Base-by-base conservation (phyloP, 2,113 vertebrate genomes). In the Semicossyphus pulcher region DNA sequence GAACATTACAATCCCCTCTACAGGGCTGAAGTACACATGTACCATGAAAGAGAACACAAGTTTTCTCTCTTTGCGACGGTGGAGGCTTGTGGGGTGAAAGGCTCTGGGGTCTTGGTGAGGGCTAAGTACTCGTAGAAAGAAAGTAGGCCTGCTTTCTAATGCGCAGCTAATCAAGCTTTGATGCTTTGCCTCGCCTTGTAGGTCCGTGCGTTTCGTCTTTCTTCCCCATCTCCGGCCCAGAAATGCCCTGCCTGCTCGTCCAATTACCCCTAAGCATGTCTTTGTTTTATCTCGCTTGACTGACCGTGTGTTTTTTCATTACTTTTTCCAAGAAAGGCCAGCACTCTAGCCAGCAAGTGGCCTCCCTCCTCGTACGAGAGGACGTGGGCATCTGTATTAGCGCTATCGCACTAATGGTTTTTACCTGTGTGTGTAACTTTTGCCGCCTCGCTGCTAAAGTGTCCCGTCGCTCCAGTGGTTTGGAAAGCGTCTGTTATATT, bases 401-500 rank as follows among this genome's bases (percentile, higher is more conserved):
- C 14, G 54, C 36, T 31, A 62, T 37, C 58, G 58, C 76, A 52
- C 85, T 85, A 85, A 90, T 90, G 86, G 64, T 71, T 88, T 89
- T 76, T 76, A 80, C 83, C 87, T 89, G 71, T 56, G 81, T 81
- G 78, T 74, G 66, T 71, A 80, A 85, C 78, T 88, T 85, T 73
- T 41, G 69, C 56, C n/a, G 81, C 76, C 72, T 80, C 42, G 64
- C 62, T 23, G 69, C 85, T 79, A 66, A 89, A 89, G 82, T 73
- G 78, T 83, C 70, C 81, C 2, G 52, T 53, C 77, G 87, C 90
- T 88, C 81, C 89, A 79, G 31, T 90, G 90, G 78, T 62, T 89
- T 52, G 79, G 85, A 91, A 93, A 88, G 78, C 14, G 51, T 81
- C 86, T 65, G 86, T 91, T 92, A 89, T 81, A 80, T 92, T 83